Evolutionary conservation across 2,113 vertebrate genomes (phyloP), one percentile per base, ranked within the genome.

Genomic region (Spea multiplicata): DNA sequence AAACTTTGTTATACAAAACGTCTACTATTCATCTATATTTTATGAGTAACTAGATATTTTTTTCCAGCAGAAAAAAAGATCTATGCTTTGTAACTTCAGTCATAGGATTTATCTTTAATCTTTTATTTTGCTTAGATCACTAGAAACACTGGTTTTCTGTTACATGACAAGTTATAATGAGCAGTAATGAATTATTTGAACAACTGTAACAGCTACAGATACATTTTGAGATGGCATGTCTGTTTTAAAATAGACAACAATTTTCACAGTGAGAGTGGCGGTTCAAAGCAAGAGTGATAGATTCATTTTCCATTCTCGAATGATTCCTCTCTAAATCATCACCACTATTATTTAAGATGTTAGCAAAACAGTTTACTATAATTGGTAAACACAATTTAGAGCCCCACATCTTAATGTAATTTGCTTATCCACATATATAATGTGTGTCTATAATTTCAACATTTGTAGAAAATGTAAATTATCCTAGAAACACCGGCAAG

Each of bases 151-250:
- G 90, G 87, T 87, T 89, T 88, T 85, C 84, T 81, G 87, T 89
- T 91, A 91, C 88, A 91, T 88, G 89, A 89, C 91, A 92, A 91
- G 85, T 89, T 85, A 84, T 91, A 92, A 93, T 92, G 90, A 92
- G 86, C 84, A 87, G 88, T 93, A 92, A 93, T 91, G 92, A 92
- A 91, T 87, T 90, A 80, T 81, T 87, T 85, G 86, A 91, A 87
- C 90, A 91, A 90, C 89, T 92, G 91, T 88, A 89, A 85, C 89
- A 89, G 83, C 88, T 86, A 85, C 73, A 85, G 50, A 86, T 87
- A 85, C 90, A 91, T 84, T 81, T 88, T 83, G 73, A 30, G 83
- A 86, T 85, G 76, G 77, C 84, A 85, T 85, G 84, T 81, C 86
- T 81, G 77, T 57, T 68, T 80, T 67, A 73, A 55, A 79, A 73